Conservation (phyloP, 2,888 invertebrate genomes). For the Clostera curtula region DNA sequence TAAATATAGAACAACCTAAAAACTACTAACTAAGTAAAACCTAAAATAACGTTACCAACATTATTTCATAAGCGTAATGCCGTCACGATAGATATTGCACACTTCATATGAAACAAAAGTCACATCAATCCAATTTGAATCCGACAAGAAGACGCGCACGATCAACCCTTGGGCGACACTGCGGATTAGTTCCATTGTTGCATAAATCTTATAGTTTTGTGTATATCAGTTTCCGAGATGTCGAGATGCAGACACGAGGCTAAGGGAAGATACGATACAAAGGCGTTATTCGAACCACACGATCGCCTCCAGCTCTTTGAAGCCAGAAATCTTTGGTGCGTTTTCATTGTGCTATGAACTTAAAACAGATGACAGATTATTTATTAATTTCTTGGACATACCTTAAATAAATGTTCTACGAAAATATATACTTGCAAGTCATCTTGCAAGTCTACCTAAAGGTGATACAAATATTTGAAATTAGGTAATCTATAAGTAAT, state of each 20-base stretch:
- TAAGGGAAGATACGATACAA: slow-evolving; percentile 26
- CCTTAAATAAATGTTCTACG: too few relatives aligned
- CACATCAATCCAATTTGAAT: slow-evolving; percentile 21
- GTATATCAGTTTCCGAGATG: slow-evolving; percentile 32
- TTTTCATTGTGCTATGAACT: slow-evolving; percentile 19
- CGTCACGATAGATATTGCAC: too few relatives aligned
- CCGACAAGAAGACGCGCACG: slow-evolving; percentile 19
- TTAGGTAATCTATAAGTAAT: too few relatives aligned
- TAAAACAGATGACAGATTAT: background rate
- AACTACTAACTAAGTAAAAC: too few relatives aligned
- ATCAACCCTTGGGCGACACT: slow-evolving; percentile 18
- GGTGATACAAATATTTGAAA: too few relatives aligned
- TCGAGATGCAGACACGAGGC: slow-evolving; percentile 36
- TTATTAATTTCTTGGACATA: background rate
- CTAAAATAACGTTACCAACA: too few relatives aligned
- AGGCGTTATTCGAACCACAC: slow-evolving; percentile 46
- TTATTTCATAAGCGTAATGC: too few relatives aligned
- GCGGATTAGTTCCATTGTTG: slow-evolving; percentile 26
- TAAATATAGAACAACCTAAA: too few relatives aligned
- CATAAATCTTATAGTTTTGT: slow-evolving; percentile 36
- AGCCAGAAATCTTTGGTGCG: slow-evolving; percentile 19
- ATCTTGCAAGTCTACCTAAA: too few relatives aligned
- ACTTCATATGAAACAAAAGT: slow-evolving; percentile 6
- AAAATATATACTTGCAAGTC: too few relatives aligned
- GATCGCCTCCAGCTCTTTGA: slow-evolving; percentile 39